Evolutionary conservation across 2,113 vertebrate species (phyloP).

Genomic region (Emydocephalus ijimae): DNA sequence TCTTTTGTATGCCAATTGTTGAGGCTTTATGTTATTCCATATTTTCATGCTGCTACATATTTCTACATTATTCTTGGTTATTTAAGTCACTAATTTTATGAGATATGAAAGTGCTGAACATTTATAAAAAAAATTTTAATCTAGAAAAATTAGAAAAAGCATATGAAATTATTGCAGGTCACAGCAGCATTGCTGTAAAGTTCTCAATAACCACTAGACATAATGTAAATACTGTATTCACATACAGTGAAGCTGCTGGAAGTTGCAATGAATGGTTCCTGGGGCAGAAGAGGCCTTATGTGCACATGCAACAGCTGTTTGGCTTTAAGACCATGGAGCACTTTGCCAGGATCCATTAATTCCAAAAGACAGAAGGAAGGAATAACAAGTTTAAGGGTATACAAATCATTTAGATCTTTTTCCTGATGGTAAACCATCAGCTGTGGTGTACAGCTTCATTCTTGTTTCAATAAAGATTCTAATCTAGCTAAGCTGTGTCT

Average conservation of each 20-base stretch:
- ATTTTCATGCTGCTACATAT: background rate
- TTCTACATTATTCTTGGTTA: background rate
- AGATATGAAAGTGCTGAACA: background rate
- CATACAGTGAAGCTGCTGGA: background rate
- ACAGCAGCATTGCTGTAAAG: background rate
- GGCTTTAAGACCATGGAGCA: background rate
- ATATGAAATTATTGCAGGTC: background rate
- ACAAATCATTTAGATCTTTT: background rate
- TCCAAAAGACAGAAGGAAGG: background rate
- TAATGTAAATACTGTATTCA: background rate
- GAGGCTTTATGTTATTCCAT: background rate
- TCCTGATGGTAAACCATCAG: background rate
- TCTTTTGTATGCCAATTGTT: background rate
- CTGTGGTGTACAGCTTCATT: background rate
- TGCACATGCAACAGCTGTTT: background rate
- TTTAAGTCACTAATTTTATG: background rate
- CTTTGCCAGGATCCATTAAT: background rate
- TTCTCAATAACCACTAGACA: background rate
- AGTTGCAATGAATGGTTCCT: background rate
- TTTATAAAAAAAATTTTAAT: background rate
- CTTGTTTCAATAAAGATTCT: background rate
- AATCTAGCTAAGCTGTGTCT: background rate
- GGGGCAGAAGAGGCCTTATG: background rate
- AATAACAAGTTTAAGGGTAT: background rate
- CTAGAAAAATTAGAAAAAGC: background rate